Evolutionary conservation across 1,140 invertebrate species (phyloP), one percentile per base, ranked within the genome.

Genomic region (Campoletis sonorensis): DNA sequence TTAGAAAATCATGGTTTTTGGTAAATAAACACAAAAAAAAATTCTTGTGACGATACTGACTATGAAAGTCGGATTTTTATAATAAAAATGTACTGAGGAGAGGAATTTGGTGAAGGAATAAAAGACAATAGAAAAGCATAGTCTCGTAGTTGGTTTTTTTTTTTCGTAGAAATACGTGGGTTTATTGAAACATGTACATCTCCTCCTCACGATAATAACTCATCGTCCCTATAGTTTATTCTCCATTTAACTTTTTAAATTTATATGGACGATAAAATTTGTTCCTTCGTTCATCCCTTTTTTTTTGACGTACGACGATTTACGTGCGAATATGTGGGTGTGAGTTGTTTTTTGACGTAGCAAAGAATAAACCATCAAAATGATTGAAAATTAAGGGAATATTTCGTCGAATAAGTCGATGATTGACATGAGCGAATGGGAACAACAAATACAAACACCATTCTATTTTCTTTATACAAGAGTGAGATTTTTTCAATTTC

Each of bases 181-280:
- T 91, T 91, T 91, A 91, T 91, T 91, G 87, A 89, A 91, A 91
- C 90, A 90, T 90, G 88, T 91, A 91, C 90, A 91, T 88, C 82
- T 84, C 61, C 81, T 84, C 80, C 77, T 81, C 81, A 79, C 72
- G 83, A 80, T 83, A 75, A 70, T 76, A 73, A 81, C 67, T 79
- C 61, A 73, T 82, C 71, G 70, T 33, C n/a, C 45, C 61, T 73
- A 64, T 71, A 79, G 30, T 79, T n/a, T 67, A 45, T 79, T 51
- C 30, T 61, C 27, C 37, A 49, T 81, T 70, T 16, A 61, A 75
- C 54, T 76, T 70, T 78, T 78, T 81, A 33, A 18, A 33, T 58
- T 54, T 81, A 45, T 51, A 51, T 79, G 51, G 67, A 79, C 67
- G 67, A 79, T 71, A 70, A 79, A 79, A 79, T 54, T 72, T 70